phyloP scores from a whole-genome alignment of 2,113 vertebrate genomes.

The Mormyrus iriodes region DNA sequence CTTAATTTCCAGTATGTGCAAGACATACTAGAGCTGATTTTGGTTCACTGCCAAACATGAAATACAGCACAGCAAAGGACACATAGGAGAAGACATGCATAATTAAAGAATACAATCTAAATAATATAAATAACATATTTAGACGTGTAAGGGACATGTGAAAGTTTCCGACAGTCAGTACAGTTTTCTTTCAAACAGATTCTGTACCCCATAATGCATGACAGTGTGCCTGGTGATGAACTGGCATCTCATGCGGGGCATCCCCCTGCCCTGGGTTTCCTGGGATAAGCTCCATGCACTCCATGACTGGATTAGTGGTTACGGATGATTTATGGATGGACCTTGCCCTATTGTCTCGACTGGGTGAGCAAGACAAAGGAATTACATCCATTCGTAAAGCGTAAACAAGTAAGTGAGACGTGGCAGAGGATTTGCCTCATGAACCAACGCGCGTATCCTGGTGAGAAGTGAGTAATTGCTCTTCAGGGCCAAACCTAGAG shows the following conservation, averaged over 20 bases:
- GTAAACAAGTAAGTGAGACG: background rate
- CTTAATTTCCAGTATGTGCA: background rate
- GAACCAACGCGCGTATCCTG: background rate
- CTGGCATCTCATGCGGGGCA: background rate
- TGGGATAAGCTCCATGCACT: background rate
- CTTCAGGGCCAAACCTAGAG: background rate
- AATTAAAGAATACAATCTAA: background rate
- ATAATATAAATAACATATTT: background rate
- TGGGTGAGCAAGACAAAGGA: background rate
- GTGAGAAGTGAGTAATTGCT: background rate
- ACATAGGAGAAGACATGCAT: background rate
- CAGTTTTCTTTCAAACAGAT: background rate
- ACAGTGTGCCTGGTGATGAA: background rate
- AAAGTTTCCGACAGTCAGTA: background rate
- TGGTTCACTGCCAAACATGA: background rate
- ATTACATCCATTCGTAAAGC: background rate
- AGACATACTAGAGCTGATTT: background rate
- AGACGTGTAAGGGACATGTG: too few species aligned
- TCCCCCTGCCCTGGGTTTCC: background rate
- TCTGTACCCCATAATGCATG: background rate
- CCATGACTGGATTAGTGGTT: background rate
- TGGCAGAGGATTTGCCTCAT: background rate
- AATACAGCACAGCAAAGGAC: background rate
- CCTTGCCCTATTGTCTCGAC: background rate
- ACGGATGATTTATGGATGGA: background rate